Percentiles rank a stretch among this genome's conserved stretches.
These are phyloP conservation scores for Melanotaenia maccullochi DNA, from an alignment of 2,797 vertebrate species.

Conservation along the genomic window DNA sequence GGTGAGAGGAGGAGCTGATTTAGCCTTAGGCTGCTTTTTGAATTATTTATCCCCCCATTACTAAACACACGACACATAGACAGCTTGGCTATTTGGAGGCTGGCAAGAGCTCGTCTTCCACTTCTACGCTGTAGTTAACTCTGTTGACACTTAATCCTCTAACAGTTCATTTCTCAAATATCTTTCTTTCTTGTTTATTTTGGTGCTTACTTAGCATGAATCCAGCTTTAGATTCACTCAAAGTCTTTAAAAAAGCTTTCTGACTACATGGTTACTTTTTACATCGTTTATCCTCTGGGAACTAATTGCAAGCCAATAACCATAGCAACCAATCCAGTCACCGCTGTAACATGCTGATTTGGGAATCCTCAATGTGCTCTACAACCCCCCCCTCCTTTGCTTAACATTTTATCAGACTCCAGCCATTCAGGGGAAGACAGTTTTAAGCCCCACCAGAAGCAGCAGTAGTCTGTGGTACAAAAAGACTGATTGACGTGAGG, in stretches of 20 bases:
- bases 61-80: slow-evolving; percentile 70
- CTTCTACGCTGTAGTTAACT: slow-evolving; percentile 32
- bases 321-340: slow-evolving; percentile 34
- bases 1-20: slow-evolving; percentile 61
- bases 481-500: slow-evolving; percentile 48
- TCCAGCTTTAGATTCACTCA: neutral
- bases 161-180: slow-evolving; percentile 20
- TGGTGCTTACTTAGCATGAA: neutral
- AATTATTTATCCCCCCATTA: slow-evolving; percentile 78
- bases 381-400: too few species aligned
- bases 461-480: slow-evolving; percentile 11
- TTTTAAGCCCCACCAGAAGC: slow-evolving; percentile 37
- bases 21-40: slow-evolving; percentile 66
- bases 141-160: slow-evolving; percentile 13
- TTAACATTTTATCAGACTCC: slow-evolving; percentile 34
- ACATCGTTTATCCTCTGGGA: slow-evolving; percentile 11
- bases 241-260: slow-evolving; percentile 5
- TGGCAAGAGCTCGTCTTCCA: slow-evolving; percentile 42
- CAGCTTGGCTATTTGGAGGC: slow-evolving; percentile 59
- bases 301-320: slow-evolving; percentile 23
- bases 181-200: neutral
- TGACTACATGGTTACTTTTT: slow-evolving; percentile 9
- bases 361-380: neutral
- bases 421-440: slow-evolving; percentile 8
- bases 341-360: slow-evolving; percentile 1